Evolutionary conservation across 2,888 invertebrate genomes (phyloP).

Genomic region (Mesorhabditis spiculigera): DNA sequence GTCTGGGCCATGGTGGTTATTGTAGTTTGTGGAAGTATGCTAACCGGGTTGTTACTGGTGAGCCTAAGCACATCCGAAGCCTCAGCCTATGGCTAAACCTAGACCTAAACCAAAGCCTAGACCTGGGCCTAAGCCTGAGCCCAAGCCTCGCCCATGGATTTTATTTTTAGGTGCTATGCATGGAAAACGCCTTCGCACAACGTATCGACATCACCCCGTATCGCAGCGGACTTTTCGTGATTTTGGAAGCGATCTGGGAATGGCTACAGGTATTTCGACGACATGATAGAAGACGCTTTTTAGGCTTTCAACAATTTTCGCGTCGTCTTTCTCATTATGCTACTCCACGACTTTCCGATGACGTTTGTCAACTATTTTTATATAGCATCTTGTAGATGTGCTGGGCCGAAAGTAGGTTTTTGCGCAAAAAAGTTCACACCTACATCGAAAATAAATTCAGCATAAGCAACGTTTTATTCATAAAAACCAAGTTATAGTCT

Average conservation of each 20-base stretch:
- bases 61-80: not conserved
- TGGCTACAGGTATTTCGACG: slow-evolving; percentile 45
- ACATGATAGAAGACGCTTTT: not conserved
- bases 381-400: slow-evolving; percentile 53
- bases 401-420: slow-evolving; percentile 41
- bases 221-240: slow-evolving; percentile 51
- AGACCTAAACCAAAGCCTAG: not conserved
- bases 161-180: slow-evolving; percentile 49
- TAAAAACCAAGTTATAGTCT: not conserved
- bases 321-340: slow-evolving; percentile 55
- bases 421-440: not conserved
- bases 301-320: slow-evolving; percentile 58
- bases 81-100: not conserved
- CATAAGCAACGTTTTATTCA: not conserved
- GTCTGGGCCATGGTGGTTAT: slow-evolving; percentile 35
- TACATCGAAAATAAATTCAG: not conserved
- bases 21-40: slow-evolving; percentile 52
- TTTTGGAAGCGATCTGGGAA: slow-evolving; percentile 51
- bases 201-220: slow-evolving; percentile 53
- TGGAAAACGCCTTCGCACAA: slow-evolving; percentile 58
- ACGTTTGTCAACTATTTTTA: slow-evolving; percentile 56
- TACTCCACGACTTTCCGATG: slow-evolving; percentile 55
- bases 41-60: slow-evolving; percentile 51
- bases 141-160: not conserved
- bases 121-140: not conserved